Evolutionary conservation across 2,797 vertebrate species (phyloP).

Genomic region (Sebastes vulpes): DNA sequence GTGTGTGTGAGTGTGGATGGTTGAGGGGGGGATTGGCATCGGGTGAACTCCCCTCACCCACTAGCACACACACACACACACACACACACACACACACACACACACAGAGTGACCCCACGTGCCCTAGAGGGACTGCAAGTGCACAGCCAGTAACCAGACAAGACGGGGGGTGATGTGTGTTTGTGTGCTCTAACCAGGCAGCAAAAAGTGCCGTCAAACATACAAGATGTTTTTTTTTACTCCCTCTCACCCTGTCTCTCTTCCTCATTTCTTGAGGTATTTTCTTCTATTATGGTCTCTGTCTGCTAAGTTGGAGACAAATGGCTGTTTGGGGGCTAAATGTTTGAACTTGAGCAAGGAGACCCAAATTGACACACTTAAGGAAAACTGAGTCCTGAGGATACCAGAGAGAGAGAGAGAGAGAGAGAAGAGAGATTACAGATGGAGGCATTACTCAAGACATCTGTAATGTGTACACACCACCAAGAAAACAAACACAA

Average conservation of each 20-base stretch:
- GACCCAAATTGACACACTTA: conserved; percentile 84
- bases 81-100: conserved; percentile 43
- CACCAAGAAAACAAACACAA: conserved; percentile 77
- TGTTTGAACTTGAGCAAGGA: conserved; percentile 87
- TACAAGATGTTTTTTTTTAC: conserved; percentile 68
- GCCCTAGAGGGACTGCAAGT: conserved; percentile 83
- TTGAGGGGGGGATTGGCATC: conserved; percentile 70
- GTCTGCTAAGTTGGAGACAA: conserved; percentile 79
- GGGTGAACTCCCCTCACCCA: conserved; percentile 78
- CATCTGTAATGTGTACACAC: conserved; percentile 85
- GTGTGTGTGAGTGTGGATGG: conserved; percentile 28
- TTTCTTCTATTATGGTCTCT: conserved; percentile 74
- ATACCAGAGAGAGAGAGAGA: conserved; percentile 52
- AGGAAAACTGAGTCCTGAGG: conserved; percentile 80
- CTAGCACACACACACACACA: conserved; percentile 46
- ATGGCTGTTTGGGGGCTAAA: conserved; percentile 82
- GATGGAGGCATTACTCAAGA: conserved; percentile 83
- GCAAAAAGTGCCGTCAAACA: conserved; percentile 83
- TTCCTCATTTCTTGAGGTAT: conserved; percentile 77
- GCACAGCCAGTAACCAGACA: conserved; percentile 84
- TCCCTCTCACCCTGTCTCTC: conserved; percentile 20
- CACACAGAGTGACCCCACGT: conserved; percentile 65
- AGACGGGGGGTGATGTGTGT: conserved; percentile 52
- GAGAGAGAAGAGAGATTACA: conserved; percentile 77
- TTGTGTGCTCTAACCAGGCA: conserved; percentile 64